A percentile compares a stretch with the other conserved stretches of the same genome.
These are phyloP conservation scores for Dione juno DNA, from an alignment of 2,888 invertebrate species.

Conservation along the genomic window DNA sequence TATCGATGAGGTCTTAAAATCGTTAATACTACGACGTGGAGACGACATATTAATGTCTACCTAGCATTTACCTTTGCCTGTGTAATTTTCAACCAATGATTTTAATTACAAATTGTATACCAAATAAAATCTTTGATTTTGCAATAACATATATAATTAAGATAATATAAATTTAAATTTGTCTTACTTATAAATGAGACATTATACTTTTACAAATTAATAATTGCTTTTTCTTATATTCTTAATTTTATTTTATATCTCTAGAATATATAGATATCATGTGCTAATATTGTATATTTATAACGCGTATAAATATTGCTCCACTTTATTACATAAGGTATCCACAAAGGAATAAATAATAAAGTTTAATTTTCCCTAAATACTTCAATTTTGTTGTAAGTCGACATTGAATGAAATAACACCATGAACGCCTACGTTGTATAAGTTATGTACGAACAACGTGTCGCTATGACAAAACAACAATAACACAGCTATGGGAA, in stretches of 20 bases:
- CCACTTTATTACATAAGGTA: constrained; percentile 22
- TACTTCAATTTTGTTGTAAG: constrained; percentile 63
- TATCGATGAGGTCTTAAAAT: too few species aligned
- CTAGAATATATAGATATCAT: neutral
- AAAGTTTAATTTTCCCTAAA: constrained; percentile 56
- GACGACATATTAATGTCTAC: too few species aligned
- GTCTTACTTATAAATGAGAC: neutral
- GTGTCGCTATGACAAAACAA: constrained; percentile 70
- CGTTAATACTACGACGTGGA: too few species aligned
- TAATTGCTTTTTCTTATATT: neutral
- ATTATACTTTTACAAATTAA: too few species aligned
- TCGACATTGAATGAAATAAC: constrained; percentile 60
- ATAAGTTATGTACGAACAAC: constrained; percentile 71
- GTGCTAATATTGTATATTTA: neutral
- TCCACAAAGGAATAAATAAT: constrained; percentile 48
- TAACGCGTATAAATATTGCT: neutral
- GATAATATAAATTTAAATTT: neutral
- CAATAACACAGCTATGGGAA: constrained; percentile 69
- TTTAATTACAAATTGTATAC: neutral
- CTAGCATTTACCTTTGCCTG: too few species aligned
- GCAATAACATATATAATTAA: neutral
- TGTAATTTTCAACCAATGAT: too few species aligned
- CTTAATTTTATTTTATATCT: neutral
- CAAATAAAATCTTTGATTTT: neutral
- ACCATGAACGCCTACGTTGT: constrained; percentile 61